phyloP scores from a whole-genome alignment of 2,797 vertebrate species.

The Artibeus lituratus region DNA sequence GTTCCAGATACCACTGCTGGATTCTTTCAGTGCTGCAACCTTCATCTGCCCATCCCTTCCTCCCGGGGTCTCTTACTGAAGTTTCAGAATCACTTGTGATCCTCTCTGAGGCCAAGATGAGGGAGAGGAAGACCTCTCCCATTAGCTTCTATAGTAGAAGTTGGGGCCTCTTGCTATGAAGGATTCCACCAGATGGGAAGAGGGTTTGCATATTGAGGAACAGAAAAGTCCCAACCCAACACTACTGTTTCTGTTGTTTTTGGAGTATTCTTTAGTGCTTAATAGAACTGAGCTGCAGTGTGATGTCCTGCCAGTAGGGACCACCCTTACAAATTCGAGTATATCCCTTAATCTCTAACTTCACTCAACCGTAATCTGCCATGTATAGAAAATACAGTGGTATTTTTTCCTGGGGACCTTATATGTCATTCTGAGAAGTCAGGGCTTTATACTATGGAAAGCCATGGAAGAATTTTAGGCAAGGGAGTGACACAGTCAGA shows the following conservation, averaged over 20 bases:
- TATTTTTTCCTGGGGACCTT: not conserved
- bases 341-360: not conserved
- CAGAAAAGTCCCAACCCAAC: not conserved
- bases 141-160: not conserved
- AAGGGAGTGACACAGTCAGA: not conserved
- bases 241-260: not conserved
- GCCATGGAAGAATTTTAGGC: not conserved
- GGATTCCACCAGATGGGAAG: not conserved
- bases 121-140: not conserved
- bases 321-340: conserved; percentile 17
- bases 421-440: not conserved
- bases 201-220: not conserved
- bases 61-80: not conserved
- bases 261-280: not conserved
- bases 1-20: not conserved
- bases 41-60: not conserved
- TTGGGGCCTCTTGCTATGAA: not conserved
- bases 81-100: not conserved
- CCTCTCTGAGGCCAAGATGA: not conserved
- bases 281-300: conserved; percentile 41
- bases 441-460: not conserved
- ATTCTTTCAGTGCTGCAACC: not conserved
- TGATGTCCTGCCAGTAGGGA: conserved; percentile 15
- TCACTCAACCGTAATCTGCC: not conserved
- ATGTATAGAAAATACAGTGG: not conserved